Percentiles rank a stretch among this genome's conserved stretches.
These are phyloP conservation scores for Torymus tubicola DNA, from an alignment of 2,888 invertebrate genomes.

Conservation along the genomic window DNA sequence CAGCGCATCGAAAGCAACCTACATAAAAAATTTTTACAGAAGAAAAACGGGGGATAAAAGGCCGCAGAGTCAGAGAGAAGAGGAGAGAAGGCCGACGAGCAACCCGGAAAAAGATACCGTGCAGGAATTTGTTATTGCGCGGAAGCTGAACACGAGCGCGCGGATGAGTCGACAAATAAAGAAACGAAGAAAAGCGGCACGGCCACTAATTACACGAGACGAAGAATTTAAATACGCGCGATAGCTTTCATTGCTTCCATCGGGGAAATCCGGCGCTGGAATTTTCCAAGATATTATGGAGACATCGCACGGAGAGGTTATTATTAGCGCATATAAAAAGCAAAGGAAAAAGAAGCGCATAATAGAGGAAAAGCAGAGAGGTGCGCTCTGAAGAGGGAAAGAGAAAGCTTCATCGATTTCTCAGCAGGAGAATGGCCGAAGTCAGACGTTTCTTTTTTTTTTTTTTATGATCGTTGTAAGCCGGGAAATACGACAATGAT, in stretches of 20 bases:
- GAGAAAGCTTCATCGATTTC: conserved; percentile 28
- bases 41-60: conserved; percentile 1
- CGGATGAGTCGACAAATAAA: background rate
- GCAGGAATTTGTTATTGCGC: conserved; percentile 37
- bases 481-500: background rate
- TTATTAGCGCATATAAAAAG: conserved; percentile 23
- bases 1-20: background rate
- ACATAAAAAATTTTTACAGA: background rate
- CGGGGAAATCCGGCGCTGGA: conserved; percentile 38
- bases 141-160: background rate
- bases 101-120: background rate
- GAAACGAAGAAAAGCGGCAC: background rate
- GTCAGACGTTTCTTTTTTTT: too few species aligned
- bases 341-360: background rate
- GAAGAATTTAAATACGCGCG: conserved; percentile 42
- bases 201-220: conserved; percentile 41
- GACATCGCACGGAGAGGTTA: conserved; percentile 26
- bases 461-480: conserved; percentile 7
- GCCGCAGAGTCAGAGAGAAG: too few species aligned
- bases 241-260: conserved; percentile 46
- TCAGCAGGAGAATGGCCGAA: background rate
- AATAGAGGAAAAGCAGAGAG: background rate
- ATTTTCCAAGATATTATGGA: conserved; percentile 47
- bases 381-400: background rate
- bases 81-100: background rate